Percentiles rank a stretch among this genome's conserved stretches.
These are phyloP conservation scores for Aeoliscus strigatus DNA, from an alignment of 2,797 vertebrate species.

Conservation along the genomic window DNA sequence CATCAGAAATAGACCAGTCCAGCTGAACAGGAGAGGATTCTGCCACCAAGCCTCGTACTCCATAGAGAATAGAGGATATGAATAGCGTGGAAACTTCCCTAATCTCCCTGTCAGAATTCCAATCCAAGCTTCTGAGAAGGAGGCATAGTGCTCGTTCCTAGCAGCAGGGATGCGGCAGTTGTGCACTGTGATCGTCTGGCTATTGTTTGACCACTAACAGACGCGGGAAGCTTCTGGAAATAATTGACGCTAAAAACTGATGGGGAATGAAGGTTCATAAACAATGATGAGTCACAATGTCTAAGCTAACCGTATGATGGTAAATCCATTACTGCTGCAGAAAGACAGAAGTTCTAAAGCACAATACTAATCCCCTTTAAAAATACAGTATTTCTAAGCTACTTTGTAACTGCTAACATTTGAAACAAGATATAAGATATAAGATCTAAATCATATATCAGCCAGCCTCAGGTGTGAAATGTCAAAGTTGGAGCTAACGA, in stretches of 20 bases:
- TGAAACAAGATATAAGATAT: no score
- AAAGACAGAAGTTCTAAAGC: no score
- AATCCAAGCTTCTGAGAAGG: slow-evolving; percentile 46
- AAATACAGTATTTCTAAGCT: no score
- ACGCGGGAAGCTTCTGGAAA: slow-evolving; percentile 3
- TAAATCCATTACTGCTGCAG: no score
- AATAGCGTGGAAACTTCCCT: slow-evolving; percentile 73
- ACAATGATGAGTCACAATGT: no score
- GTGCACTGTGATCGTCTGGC: slow-evolving; percentile 27
- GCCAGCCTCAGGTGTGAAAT: no score
- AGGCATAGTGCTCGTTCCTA: slow-evolving; percentile 61
- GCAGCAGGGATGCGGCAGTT: slow-evolving; percentile 20
- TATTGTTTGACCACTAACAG: slow-evolving; percentile 31
- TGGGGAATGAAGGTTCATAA: background rate
- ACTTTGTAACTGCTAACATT: no score
- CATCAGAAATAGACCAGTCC: slow-evolving; percentile 68
- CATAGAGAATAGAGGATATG: slow-evolving; percentile 47
- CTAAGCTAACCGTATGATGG: no score
- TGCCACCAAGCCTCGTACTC: slow-evolving; percentile 52
- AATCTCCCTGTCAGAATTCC: slow-evolving; percentile 68
- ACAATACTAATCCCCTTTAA: no score
- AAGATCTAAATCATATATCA: no score
- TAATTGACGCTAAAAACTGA: slow-evolving; percentile 2
- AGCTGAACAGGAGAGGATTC: slow-evolving; percentile 59
- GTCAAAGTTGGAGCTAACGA: no score